A percentile compares a stretch with the other conserved stretches of the same genome.
Conservation (phyloP, 2,797 vertebrate species). For the Melanotaenia parkinsoni region DNA sequence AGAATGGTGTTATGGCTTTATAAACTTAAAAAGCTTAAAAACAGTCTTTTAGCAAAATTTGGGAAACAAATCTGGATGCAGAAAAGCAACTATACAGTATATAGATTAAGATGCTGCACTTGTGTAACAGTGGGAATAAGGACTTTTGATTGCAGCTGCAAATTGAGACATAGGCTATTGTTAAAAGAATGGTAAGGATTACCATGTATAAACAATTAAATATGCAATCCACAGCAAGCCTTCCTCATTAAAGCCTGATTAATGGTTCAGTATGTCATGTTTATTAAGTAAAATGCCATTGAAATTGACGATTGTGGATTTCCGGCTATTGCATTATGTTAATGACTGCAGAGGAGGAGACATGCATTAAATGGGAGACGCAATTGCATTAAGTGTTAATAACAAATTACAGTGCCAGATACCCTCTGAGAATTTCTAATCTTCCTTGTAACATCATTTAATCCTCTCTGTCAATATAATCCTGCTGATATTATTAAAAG, state of each 20-base stretch:
- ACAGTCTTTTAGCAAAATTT: not conserved
- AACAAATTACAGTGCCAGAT: conserved; percentile 46
- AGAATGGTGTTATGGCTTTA: not conserved
- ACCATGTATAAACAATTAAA: not conserved
- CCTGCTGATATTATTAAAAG: conserved; percentile 71
- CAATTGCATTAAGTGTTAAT: conserved; percentile 58
- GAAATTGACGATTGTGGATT: conserved; percentile 35
- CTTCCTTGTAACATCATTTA: conserved; percentile 66
- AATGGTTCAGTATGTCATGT: conserved; percentile 38
- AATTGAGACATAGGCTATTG: not conserved
- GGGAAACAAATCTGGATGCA: conserved; percentile 21
- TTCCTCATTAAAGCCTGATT: not conserved
- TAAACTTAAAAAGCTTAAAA: conserved; percentile 22
- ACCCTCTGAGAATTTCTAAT: conserved; percentile 61
- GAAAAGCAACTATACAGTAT: not conserved
- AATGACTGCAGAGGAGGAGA: conserved; percentile 46
- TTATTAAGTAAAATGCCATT: conserved; percentile 40
- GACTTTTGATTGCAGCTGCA: not conserved
- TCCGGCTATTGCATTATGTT: conserved; percentile 40
- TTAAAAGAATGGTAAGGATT: not conserved
- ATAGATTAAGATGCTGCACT: conserved; percentile 25
- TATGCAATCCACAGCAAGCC: not conserved
- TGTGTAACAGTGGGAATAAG: not conserved
- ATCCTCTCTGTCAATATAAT: conserved; percentile 73
- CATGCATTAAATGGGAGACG: conserved; percentile 39